Evolutionary conservation across 2,113 vertebrate species (phyloP).

Genomic region (Phalacrocorax brasilianus): DNA sequence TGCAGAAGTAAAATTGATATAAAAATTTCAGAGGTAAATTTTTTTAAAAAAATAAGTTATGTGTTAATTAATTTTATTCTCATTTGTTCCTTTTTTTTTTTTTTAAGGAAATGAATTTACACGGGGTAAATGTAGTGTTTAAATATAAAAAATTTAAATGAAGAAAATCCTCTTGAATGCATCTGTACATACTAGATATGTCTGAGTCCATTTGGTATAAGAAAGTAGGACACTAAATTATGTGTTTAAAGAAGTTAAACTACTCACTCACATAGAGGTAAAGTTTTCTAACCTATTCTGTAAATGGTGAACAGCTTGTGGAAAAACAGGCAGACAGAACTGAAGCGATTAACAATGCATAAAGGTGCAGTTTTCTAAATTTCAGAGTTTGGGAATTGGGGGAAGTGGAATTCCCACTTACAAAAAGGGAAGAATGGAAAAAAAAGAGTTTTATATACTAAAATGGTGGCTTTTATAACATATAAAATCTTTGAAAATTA

Average conservation of each 20-base stretch:
- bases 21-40: neutral
- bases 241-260: constrained; percentile 58
- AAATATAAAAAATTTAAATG: constrained; percentile 74
- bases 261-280: constrained; percentile 30
- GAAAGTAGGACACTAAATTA: constrained; percentile 67
- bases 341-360: neutral
- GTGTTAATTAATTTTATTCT: neutral
- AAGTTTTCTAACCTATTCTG: constrained; percentile 45
- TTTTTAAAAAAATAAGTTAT: neutral
- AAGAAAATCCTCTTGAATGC: constrained; percentile 48
- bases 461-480: neutral
- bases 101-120: constrained; percentile 23
- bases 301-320: constrained; percentile 17
- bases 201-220: constrained; percentile 59
- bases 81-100: neutral
- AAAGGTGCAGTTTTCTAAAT: neutral
- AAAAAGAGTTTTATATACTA: neutral
- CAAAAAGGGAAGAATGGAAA: neutral
- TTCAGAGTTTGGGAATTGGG: neutral
- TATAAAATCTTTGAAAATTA: neutral
- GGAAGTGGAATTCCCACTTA: neutral
- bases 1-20: neutral
- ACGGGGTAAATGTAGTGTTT: constrained; percentile 23
- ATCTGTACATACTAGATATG: constrained; percentile 53
- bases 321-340: constrained; percentile 15